Conservation (phyloP, 2,113 vertebrate species). For the Pristiophorus japonicus region DNA sequence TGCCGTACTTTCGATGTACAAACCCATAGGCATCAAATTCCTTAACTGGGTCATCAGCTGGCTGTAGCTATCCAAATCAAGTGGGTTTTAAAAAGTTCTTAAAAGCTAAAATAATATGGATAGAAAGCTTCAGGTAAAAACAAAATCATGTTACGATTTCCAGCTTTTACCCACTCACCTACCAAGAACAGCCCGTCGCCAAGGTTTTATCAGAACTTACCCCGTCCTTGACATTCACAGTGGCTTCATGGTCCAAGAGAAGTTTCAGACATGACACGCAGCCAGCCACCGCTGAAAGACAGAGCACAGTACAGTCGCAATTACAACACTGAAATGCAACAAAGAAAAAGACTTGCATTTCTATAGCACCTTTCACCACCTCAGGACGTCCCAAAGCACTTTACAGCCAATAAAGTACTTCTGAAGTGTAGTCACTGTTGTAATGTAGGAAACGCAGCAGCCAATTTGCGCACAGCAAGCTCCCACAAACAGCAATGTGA, state of each 20-base stretch:
- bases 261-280: constrained; percentile 86
- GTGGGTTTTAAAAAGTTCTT: neutral
- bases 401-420: too few relatives aligned
- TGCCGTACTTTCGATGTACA: neutral
- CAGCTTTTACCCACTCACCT: neutral
- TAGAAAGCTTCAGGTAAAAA: neutral
- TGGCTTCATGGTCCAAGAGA: constrained; percentile 82
- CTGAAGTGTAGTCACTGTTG: too few relatives aligned
- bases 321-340: neutral
- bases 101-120: neutral
- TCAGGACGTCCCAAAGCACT: too few relatives aligned
- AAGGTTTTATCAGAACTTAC: constrained; percentile 59
- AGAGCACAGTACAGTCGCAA: neutral
- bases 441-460: too few relatives aligned
- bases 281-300: constrained; percentile 79
- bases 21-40: too few relatives aligned
- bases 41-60: neutral
- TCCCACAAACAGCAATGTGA: too few relatives aligned
- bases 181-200: neutral
- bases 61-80: neutral
- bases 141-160: neutral
- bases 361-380: too few relatives aligned
- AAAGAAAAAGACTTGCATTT: neutral
- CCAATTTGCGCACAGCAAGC: too few relatives aligned
- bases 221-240: constrained; percentile 76